Conservation (phyloP, 2,113 vertebrate genomes). For the Laticauda laticaudata region DNA sequence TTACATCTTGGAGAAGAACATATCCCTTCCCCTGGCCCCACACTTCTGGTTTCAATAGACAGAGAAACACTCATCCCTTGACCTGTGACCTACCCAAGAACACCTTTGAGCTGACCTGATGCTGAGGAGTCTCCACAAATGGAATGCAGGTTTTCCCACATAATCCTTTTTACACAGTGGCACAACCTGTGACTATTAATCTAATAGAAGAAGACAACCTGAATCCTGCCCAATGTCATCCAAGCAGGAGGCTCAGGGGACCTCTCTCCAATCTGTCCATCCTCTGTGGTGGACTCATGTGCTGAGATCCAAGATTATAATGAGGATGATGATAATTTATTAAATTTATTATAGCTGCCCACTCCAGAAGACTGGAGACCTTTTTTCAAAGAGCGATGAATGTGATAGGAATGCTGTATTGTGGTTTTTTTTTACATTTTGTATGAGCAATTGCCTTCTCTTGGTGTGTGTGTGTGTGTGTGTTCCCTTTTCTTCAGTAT, state of each 20-base stretch:
- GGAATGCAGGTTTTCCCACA: background rate
- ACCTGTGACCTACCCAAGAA: background rate
- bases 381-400: background rate
- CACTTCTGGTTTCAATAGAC: background rate
- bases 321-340: background rate
- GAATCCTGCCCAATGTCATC: background rate
- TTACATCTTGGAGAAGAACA: background rate
- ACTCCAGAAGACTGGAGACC: background rate
- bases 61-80: background rate
- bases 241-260: background rate
- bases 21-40: background rate
- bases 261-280: background rate
- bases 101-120: background rate
- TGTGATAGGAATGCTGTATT: background rate
- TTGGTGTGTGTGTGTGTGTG: background rate
- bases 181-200: background rate
- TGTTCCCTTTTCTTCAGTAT: background rate
- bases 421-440: background rate
- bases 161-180: background rate
- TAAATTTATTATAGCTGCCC: background rate
- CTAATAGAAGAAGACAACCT: background rate
- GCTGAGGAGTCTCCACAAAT: background rate
- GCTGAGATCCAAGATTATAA: background rate
- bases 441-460: background rate
- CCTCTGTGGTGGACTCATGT: background rate